phyloP scores from a whole-genome alignment of 2,797 vertebrate genomes.

The Lacerta viridis region DNA sequence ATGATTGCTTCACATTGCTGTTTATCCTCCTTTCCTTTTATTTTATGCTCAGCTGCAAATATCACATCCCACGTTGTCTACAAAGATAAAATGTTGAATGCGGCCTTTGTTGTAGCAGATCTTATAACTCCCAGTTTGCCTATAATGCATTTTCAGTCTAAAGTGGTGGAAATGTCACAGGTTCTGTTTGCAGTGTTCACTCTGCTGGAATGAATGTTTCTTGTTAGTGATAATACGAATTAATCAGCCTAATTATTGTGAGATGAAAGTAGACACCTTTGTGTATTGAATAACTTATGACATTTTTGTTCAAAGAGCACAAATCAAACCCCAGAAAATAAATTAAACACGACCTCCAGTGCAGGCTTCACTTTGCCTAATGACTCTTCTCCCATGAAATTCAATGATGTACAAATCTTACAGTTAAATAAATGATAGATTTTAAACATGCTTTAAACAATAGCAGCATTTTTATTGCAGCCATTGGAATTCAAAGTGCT shows the following conservation, averaged over 20 bases:
- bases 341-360: conserved; percentile 79
- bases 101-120: conserved; percentile 46
- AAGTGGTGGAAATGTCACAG: conserved; percentile 72
- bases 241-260: conserved; percentile 81
- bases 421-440: conserved; percentile 69
- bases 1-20: conserved; percentile 8
- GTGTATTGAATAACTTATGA: conserved; percentile 78
- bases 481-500: conserved; percentile 52
- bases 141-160: conserved; percentile 56
- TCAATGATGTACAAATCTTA: conserved; percentile 65
- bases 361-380: conserved; percentile 74
- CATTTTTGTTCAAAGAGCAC: conserved; percentile 73
- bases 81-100: conserved; percentile 57
- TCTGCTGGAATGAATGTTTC: conserved; percentile 73
- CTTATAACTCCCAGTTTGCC: conserved; percentile 54
- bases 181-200: conserved; percentile 55
- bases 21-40: conserved; percentile 54
- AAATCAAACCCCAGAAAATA: conserved; percentile 73
- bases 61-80: conserved; percentile 42
- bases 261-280: conserved; percentile 79
- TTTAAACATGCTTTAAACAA: conserved; percentile 72
- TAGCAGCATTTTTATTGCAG: conserved; percentile 57
- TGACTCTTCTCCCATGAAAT: conserved; percentile 69
- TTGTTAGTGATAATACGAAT: conserved; percentile 79
- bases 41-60: conserved; percentile 49